Percentiles rank a stretch among this genome's conserved stretches.
phyloP scores from a whole-genome alignment of 2,113 vertebrate genomes.

The Turnix velox region DNA sequence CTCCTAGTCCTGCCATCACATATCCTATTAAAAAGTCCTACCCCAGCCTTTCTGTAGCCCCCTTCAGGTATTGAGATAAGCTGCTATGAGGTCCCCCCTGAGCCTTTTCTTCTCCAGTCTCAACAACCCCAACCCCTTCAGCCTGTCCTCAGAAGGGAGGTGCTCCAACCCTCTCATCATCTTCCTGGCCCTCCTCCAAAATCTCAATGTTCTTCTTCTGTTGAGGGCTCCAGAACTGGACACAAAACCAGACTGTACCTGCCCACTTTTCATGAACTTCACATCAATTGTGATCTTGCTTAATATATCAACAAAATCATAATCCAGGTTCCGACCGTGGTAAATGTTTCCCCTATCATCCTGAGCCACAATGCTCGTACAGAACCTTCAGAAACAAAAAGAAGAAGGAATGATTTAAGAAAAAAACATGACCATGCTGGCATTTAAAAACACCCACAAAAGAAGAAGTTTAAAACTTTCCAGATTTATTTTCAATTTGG shows the following conservation, averaged over 20 bases:
- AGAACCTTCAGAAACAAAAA: constrained; percentile 76
- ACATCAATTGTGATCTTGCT: constrained; percentile 84
- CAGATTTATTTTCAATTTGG: not conserved
- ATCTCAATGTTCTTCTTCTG: too few species aligned
- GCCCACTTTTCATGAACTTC: constrained; percentile 77
- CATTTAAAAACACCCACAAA: not conserved
- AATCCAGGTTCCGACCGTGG: constrained; percentile 93
- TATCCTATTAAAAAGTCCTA: too few species aligned
- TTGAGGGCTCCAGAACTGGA: too few species aligned
- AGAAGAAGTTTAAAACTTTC: not conserved
- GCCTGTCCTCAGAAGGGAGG: too few species aligned
- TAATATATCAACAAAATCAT: constrained; percentile 72
- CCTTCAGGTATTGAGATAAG: too few species aligned
- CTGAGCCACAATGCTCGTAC: constrained; percentile 90
- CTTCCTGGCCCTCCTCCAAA: too few species aligned
- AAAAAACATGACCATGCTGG: fast-evolving
- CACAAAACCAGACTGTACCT: constrained; percentile 79
- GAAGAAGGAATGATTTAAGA: not conserved
- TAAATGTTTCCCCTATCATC: constrained; percentile 83
- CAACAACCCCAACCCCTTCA: too few species aligned
- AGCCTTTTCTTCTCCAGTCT: too few species aligned
- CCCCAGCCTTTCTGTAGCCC: too few species aligned
- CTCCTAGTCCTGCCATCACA: too few species aligned
- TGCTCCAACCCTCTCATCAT: too few species aligned
- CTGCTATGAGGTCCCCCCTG: too few species aligned